Evolutionary conservation across 2,113 vertebrate genomes (phyloP).

Genomic region (Sinocyclocheilus anshuiensis): DNA sequence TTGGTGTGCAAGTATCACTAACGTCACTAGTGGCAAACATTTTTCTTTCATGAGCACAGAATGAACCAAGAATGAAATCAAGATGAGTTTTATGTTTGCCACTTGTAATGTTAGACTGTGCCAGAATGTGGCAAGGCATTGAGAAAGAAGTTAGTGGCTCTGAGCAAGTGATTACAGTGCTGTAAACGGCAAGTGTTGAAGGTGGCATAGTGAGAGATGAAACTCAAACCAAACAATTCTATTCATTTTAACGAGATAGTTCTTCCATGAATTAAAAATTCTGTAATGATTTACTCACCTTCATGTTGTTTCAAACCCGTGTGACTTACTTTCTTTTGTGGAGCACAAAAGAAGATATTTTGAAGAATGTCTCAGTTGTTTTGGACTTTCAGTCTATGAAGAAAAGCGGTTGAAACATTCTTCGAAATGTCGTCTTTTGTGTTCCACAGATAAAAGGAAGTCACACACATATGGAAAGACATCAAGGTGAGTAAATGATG

Average conservation of each 20-base stretch:
- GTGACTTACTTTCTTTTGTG: no score
- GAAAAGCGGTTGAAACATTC: background rate
- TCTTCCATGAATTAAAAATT: background rate
- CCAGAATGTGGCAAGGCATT: background rate
- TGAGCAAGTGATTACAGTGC: slow-evolving; percentile 43
- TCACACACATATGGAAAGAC: background rate
- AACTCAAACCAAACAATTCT: slow-evolving; percentile 19
- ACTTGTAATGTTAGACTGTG: background rate
- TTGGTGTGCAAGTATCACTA: slow-evolving; percentile 25
- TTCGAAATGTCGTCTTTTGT: no score
- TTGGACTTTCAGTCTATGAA: background rate
- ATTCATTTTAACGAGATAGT: slow-evolving; percentile 8
- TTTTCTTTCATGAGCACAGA: slow-evolving; percentile 30
- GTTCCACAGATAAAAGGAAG: no score
- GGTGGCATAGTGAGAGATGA: background rate
- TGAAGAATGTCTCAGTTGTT: no score
- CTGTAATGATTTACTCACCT: background rate
- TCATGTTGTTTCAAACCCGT: background rate
- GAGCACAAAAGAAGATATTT: background rate
- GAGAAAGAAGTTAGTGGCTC: slow-evolving; percentile 35
- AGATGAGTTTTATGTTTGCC: slow-evolving; percentile 24
- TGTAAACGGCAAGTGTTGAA: slow-evolving; percentile 48
- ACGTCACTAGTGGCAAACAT: slow-evolving; percentile 20
- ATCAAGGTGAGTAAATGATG: background rate
- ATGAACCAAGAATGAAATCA: slow-evolving; percentile 35